Base-by-base conservation (phyloP, 2,888 invertebrate species). In the Odontocolon sp. region DNA sequence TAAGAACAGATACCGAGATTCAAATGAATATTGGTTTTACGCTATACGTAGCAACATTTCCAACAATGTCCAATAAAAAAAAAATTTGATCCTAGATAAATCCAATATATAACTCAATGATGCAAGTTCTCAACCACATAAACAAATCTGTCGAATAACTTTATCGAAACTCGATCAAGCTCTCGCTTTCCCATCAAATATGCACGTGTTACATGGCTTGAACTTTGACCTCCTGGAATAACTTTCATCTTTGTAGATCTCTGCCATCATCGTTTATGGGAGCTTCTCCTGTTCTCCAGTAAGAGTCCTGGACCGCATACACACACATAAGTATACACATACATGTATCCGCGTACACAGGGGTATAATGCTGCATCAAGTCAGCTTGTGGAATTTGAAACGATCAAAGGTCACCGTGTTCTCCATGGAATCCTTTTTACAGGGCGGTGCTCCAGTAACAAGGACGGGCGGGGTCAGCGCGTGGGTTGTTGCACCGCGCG, bases 401-500 rank as follows among this genome's bases (percentile, higher is more conserved):
- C 57, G 76, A 78, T 68, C 64, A 80, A 82, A 82, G 83, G 81
- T 84, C 78, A 79, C 63, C 36, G 26, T 52, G 80, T 81, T 80
- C 80, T 80, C 76, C 54, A n/a, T 18, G 45, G 16, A 11, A 57
- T 23, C 40, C 38, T 63, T 67, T 50, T 14, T 6, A 52, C 45
- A 66, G 70, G 69, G 61, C 70, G 79, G 75, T 18, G 63, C 31
- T 57, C 47, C 23, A 42, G 69, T 68, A 73, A 71, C 84, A 85
- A 85, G 87, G 85, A 83, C 86, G 67, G 71, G 74, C 77, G 85
- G 81, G 88, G 86, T 87, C 84, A 86, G 80, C 78, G 88, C 87
- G 88, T 89, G 88, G 89, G 89, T 89, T 89, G 88, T 88, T 89
- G 88, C 87, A 87, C 89, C 82, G 84, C 67, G 68, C 61, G 57